These are phyloP conservation scores for Andrena trimmerana DNA, from an alignment of 2,888 invertebrate genomes.

Conservation along the genomic window DNA sequence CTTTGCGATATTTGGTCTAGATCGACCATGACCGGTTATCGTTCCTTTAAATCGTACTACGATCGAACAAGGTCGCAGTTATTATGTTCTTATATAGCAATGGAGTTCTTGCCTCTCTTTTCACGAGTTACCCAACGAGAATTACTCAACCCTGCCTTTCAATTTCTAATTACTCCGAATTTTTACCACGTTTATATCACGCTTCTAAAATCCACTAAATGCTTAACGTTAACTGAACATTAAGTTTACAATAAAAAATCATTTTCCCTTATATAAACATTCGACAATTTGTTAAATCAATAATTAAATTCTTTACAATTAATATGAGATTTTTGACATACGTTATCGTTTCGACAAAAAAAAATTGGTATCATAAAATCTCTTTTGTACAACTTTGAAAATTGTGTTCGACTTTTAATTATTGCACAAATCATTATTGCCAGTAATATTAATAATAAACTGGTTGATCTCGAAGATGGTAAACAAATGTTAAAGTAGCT, in stretches of 20 bases:
- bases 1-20: conserved; percentile 27
- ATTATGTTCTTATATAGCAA: conserved; percentile 40
- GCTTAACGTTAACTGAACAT: too few relatives aligned
- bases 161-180: conserved; percentile 37
- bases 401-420: too few relatives aligned
- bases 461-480: too few relatives aligned
- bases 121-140: conserved; percentile 44
- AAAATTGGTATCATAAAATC: too few relatives aligned
- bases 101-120: conserved; percentile 31
- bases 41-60: conserved; percentile 29
- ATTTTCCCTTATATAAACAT: too few relatives aligned
- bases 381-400: too few relatives aligned
- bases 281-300: too few relatives aligned
- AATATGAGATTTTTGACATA: neutral
- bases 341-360: neutral
- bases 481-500: too few relatives aligned
- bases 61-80: conserved; percentile 36
- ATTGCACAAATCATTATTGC: too few relatives aligned
- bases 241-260: neutral
- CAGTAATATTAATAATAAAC: too few relatives aligned
- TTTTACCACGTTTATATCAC: neutral
- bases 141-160: conserved; percentile 47
- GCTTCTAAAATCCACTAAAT: neutral
- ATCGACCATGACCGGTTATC: conserved; percentile 46
- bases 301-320: neutral